phyloP scores from a whole-genome alignment of 2,888 invertebrate species.

The Rhogogaster chlorosoma region DNA sequence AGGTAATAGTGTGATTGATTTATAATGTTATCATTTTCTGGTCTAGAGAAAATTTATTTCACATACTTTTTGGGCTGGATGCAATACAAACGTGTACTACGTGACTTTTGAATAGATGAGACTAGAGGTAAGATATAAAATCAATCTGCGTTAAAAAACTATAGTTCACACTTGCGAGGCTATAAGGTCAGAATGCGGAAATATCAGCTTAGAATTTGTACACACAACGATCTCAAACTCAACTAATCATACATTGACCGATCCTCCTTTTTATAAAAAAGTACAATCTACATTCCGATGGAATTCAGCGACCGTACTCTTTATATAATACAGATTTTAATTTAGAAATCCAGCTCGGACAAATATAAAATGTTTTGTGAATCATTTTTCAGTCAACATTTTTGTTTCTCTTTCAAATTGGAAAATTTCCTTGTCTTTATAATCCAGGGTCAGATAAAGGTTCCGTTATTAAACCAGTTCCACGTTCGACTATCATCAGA shows the following conservation, averaged over 20 bases:
- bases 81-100: constrained; percentile 39
- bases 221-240: not conserved
- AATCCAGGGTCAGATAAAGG: constrained; percentile 4
- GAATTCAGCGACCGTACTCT: not conserved
- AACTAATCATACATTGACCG: constrained; percentile 7
- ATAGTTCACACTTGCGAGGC: not conserved
- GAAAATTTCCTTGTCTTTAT: not conserved
- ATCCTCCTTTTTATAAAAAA: not conserved
- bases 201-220: constrained; percentile 28
- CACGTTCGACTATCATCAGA: constrained; percentile 1
- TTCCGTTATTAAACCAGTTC: not conserved
- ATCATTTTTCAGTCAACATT: not conserved
- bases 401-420: not conserved
- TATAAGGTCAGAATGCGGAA: constrained; percentile 11
- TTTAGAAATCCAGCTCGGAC: not conserved
- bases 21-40: constrained; percentile 24
- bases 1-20: constrained; percentile 32
- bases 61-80: constrained; percentile 45
- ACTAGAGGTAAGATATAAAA: not conserved
- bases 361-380: not conserved
- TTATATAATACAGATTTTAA: not conserved
- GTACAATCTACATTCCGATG: not conserved
- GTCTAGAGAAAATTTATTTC: constrained; percentile 21
- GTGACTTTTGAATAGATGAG: constrained; percentile 15
- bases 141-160: not conserved